Conservation (phyloP, 2,888 invertebrate species). For the Tenodera sinensis region DNA sequence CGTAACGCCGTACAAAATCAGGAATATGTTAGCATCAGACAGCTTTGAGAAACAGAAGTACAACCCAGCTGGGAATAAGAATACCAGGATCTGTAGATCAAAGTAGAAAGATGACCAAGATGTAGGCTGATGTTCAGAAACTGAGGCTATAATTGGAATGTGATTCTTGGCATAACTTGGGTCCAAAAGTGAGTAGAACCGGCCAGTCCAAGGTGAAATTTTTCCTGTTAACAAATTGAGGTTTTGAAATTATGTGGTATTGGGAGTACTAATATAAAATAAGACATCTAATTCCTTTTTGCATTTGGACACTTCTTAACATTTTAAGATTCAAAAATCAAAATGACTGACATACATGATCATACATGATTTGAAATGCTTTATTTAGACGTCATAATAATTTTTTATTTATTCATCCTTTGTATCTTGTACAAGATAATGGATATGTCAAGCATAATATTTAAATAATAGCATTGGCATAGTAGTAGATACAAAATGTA, state of each 20-base stretch:
- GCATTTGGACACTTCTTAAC: too few species aligned
- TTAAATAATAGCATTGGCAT: too few species aligned
- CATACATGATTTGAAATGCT: too few species aligned
- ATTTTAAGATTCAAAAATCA: too few species aligned
- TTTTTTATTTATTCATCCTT: too few species aligned
- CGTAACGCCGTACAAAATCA: constrained; percentile 94
- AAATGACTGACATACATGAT: too few species aligned
- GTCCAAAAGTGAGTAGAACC: constrained; percentile 93
- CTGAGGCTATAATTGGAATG: constrained; percentile 96
- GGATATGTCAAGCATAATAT: too few species aligned
- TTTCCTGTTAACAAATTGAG: constrained; percentile 54
- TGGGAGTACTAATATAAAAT: too few species aligned
- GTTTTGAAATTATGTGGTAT: neutral
- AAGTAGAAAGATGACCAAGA: constrained; percentile 99
- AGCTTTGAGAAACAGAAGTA: constrained; percentile 95
- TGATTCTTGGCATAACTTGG: constrained; percentile 98
- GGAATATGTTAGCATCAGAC: constrained; percentile 94
- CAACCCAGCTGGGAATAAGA: constrained; percentile 92
- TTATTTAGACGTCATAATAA: too few species aligned
- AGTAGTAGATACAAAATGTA: too few species aligned
- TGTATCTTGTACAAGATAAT: too few species aligned
- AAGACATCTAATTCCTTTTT: too few species aligned
- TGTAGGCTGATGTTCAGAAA: constrained; percentile 98
- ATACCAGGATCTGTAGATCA: constrained; percentile 92
- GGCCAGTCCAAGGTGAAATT: constrained; percentile 96